Evolutionary conservation across 2,888 invertebrate species (phyloP).

Genomic region (Corythucha ciliata): DNA sequence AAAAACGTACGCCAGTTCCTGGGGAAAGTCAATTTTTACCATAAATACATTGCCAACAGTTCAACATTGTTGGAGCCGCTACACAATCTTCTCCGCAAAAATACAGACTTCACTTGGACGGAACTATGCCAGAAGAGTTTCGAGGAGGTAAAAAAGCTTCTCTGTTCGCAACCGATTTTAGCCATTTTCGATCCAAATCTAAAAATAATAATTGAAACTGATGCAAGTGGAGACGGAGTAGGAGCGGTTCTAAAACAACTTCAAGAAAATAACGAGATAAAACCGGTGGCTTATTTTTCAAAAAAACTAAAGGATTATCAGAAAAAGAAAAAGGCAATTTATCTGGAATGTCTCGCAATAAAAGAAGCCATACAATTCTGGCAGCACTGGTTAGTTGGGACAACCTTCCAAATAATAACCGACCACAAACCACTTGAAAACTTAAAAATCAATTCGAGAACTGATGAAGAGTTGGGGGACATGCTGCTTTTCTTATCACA

Average conservation of each 20-base stretch:
- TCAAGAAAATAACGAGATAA: not conserved
- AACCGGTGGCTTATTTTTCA: conserved; percentile 13
- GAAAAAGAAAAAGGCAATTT: conserved; percentile 5
- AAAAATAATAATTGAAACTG: conserved; percentile 27
- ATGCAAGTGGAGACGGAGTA: conserved; percentile 31
- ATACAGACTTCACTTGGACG: conserved; percentile 2
- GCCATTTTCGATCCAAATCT: conserved; percentile 1
- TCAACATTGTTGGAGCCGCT: conserved; percentile 13
- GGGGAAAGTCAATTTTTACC: conserved; percentile 16
- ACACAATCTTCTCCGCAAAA: conserved; percentile 5
- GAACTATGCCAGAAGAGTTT: conserved; percentile 13
- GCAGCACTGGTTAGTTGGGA: conserved; percentile 1
- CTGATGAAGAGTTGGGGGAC: conserved; percentile 13
- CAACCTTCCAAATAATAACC: conserved; percentile 13
- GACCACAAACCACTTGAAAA: conserved; percentile 18
- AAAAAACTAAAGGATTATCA: conserved; percentile 2
- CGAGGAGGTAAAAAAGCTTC: not conserved
- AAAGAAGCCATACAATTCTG: conserved; percentile 8
- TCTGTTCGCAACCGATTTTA: conserved; percentile 1
- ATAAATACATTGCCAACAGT: conserved; percentile 15
- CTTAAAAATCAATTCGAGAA: conserved; percentile 4
- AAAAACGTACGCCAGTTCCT: conserved; percentile 14
- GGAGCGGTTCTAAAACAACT: conserved; percentile 2
- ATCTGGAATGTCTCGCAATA: not conserved
- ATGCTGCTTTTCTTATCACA: conserved; percentile 12